Base-by-base conservation (phyloP, 2,888 invertebrate species). In the Acanthosoma haemorrhoidale region DNA sequence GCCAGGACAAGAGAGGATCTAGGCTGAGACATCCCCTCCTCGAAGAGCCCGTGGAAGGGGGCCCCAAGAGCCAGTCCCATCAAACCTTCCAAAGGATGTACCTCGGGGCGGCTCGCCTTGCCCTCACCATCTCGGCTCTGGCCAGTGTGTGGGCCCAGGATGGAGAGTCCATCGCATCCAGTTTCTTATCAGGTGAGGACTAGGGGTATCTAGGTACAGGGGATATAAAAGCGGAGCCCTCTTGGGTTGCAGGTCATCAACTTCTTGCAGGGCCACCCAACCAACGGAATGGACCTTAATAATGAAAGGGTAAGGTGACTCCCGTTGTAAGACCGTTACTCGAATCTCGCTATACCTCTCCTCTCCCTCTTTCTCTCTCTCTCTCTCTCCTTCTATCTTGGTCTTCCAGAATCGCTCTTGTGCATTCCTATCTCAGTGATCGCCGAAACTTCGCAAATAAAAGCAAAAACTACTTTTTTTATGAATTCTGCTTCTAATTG, bases 111-210 rank as follows among this genome's bases (percentile, higher is more conserved):
- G 68, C 51, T n/a, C 15, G 51, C 58, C 68, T 68, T 21, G 41
- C 43, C 29, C 41, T 64, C 39, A 15, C 64, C 41, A 9, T 39
- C 41, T 25, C 43, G 13, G 21, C 18, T 25, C 51, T 51, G 25
- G 13, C 6, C 51, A 11, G n/a, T 25, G 51, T n/a, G 13, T 25
- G 21, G 61, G 72, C 78, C 43, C 82, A 82, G 77, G 82, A 82
- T 75, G 90, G 90, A 79, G 92, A 91, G 76, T 91, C 91, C 63
- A 83, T 92, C 78, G 89, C 91, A 73, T 89, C 90, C 77, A 90
- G 90, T 78, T 89, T 92, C 80, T 83, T 92, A 69, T 90, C 91
- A 81, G 91, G 91, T 91, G 83, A 82, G 81, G n/a, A n/a, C n/a
- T n/a, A n/a, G n/a, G n/a, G n/a, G n/a, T n/a, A n/a, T n/a, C n/a